A percentile compares a stretch with the other conserved stretches of the same genome.
Conservation (phyloP, 2,888 invertebrate species). For the Scaptomyza cyrtandrae region DNA sequence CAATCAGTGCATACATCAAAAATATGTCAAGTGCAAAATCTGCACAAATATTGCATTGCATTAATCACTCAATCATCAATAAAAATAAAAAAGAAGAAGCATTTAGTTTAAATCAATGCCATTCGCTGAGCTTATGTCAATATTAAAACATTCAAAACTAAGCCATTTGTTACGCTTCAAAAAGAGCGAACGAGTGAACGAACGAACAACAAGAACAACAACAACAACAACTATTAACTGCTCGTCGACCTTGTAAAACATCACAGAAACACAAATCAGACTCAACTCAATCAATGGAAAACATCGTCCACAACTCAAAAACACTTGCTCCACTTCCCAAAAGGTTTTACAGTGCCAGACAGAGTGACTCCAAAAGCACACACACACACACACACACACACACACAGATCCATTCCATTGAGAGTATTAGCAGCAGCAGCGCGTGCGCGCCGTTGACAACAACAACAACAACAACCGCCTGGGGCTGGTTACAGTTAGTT, state of each 20-base stretch:
- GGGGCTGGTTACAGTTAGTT: slow-evolving; percentile 54
- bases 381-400: slow-evolving; percentile 4
- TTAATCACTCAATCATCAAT: background rate
- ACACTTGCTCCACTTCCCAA: slow-evolving; percentile 71
- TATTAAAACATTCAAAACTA: background rate
- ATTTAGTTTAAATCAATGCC: background rate
- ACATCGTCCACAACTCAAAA: slow-evolving; percentile 22
- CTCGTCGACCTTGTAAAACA: slow-evolving; percentile 15
- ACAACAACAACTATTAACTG: background rate
- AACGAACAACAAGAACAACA: background rate
- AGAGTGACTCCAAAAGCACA: slow-evolving; percentile 61
- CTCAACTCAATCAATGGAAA: slow-evolving; percentile 16
- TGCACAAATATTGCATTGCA: background rate
- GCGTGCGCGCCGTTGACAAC: slow-evolving; percentile 51
- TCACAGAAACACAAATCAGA: slow-evolving; percentile 7
- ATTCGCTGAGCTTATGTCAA: background rate
- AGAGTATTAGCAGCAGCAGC: slow-evolving; percentile 21
- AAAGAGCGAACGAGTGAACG: background rate
- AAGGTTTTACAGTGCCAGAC: slow-evolving; percentile 67
- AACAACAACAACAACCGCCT: slow-evolving; percentile 20
- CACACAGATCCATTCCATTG: slow-evolving; percentile 21
- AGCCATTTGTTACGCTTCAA: no score
- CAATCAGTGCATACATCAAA: background rate
- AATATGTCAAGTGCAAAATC: background rate
- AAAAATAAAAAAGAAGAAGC: no score